Evolutionary conservation across 2,113 vertebrate species (phyloP), one percentile per base, ranked within the genome.

Genomic region (Cheilinus undulatus): DNA sequence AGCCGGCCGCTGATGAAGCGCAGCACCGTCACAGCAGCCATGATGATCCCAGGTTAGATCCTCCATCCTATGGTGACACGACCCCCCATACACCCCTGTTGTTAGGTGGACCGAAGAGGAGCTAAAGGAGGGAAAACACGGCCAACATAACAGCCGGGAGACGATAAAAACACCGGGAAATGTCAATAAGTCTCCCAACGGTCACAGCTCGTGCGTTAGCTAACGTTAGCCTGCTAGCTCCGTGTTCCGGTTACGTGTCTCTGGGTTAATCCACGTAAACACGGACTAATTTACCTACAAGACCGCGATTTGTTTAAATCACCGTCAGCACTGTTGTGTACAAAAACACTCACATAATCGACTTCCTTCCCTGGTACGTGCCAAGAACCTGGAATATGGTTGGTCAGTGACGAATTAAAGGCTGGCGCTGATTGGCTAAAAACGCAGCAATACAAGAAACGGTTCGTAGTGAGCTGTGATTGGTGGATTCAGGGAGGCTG

Each of bases 1-100:
- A 89, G 73, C 77, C 95, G 93, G 63, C 92, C 83, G 0, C 90
- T 90, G 40, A 86, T 69, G 92, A 92, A 95, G 9, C 95, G 95
- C 34, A 94, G 92, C 82, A 94, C 92, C 0, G 92, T 80, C 22
- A 92, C 34, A 58, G 89, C 92, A 0, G 92, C 91, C 95, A 96
- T 95, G 12, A 93, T 62, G 6, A 92, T 15, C 30, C 45, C 15
- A 1, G 69, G 46, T 80, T 60, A 61, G 49, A 63, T 67, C 24
- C 77, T 73, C 87, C 88, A 86, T 88, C 22, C 26, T 78, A 57
- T 6, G 38, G 28, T 36, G 63, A 61, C 20, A 26, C 50, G 34
- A 17, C 38, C 22, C 67, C 23, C 80, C 88, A 86, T 91, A 53
- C 43, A 73, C 65, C 63, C 61, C 78, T 7, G 5, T n/a, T n/a